Percentiles rank a stretch among this genome's conserved stretches.
Conservation (phyloP, 2,797 vertebrate species). For the Buceros bicornis region DNA sequence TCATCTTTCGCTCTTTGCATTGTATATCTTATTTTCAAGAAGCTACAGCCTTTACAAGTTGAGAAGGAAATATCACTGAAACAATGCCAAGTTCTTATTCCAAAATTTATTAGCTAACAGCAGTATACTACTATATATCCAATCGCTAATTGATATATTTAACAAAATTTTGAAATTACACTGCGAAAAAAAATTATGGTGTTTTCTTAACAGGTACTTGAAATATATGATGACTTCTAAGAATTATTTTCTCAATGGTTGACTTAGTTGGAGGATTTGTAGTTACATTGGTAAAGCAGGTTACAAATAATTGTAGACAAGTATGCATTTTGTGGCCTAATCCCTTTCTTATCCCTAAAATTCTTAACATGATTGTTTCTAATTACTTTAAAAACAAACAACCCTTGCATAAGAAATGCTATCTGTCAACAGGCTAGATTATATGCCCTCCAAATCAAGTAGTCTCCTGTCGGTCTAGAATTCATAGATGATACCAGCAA, state of each 20-base stretch:
- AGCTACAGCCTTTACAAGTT: neutral
- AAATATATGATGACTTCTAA: neutral
- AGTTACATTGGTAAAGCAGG: neutral
- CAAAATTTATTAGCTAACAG: neutral
- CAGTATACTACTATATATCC: neutral
- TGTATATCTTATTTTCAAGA: neutral
- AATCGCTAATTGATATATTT: neutral
- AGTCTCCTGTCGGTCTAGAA: neutral
- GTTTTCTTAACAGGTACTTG: neutral
- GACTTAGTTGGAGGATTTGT: neutral
- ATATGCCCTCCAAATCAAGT: neutral
- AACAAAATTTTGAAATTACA: neutral
- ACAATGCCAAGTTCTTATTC: neutral
- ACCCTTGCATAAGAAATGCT: neutral
- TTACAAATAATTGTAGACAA: neutral
- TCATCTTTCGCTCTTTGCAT: neutral
- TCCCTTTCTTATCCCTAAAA: neutral
- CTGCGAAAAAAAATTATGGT: neutral
- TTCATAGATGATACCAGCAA: neutral
- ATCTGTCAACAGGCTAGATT: neutral
- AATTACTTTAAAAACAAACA: neutral
- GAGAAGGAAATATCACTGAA: neutral
- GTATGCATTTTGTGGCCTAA: neutral
- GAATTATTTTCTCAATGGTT: neutral
- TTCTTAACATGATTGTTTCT: neutral